Base-by-base conservation (phyloP, 2,888 invertebrate species). In the Psylliodes chrysocephalus region DNA sequence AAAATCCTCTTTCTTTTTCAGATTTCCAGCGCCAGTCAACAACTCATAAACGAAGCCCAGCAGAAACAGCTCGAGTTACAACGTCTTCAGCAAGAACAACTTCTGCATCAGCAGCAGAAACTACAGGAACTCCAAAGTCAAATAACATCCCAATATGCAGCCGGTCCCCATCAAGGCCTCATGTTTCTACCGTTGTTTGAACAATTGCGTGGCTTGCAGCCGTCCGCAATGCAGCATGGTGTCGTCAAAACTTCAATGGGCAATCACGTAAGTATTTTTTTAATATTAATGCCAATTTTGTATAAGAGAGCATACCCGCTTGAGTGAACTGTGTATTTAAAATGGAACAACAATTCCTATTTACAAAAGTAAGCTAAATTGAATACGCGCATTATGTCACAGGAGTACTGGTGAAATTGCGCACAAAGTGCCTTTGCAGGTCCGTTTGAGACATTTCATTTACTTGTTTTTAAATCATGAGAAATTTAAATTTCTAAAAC, bases 171-270 rank as follows among this genome's bases (percentile, higher is more conserved):
- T 40, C 91, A 86, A 74, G 84, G 89, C 1, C 84, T 91, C 63
- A 87, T 88, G 79, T 87, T 91, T 73, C 84, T 91, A 64, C 91
- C 91, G n/a, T 85, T 91, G 70, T 82, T 91, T 74, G 91, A 89
- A 73, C 89, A 89, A 75, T 84, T 89, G 78, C 79, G 81, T 75
- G 80, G 78, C 10, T 61, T 82, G 49, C 81, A 81, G 61, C 77
- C 78, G 7, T 71, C 75, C 18, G 73, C 73, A 19, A 72, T 76
- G 75, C 83, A 77, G 22, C 78, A 77, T 18, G 75, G 72, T 60
- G 75, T 78, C 46, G 69, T 77, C 5, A 81, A 81, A 74, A 71
- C 76, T 15, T 75, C 79, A 6, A 69, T 82, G 38, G 71, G 77
- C 55, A 82, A 82, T 75, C 82, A 83, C 70, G 83, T 82, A 77